phyloP scores from a whole-genome alignment of 1,140 invertebrate species.

The Cheumatopsyche charites region DNA sequence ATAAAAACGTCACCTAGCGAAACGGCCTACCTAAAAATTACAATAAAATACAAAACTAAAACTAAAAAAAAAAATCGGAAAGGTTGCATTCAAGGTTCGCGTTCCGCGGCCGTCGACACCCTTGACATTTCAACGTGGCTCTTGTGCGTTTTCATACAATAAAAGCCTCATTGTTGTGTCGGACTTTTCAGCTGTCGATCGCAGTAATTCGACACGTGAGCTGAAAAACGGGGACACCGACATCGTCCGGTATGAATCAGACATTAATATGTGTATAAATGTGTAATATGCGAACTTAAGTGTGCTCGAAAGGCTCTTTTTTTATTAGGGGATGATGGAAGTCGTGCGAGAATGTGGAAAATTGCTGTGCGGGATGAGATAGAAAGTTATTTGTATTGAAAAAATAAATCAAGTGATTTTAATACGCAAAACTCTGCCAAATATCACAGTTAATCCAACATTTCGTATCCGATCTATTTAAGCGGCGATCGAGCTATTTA shows the following conservation, averaged over 20 bases:
- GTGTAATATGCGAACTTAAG: not conserved
- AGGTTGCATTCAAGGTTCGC: slow-evolving; percentile 16
- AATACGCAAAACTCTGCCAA: too few species aligned
- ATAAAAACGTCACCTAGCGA: too few species aligned
- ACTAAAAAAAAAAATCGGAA: slow-evolving; percentile 27
- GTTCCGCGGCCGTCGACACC: slow-evolving; percentile 28
- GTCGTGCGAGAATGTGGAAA: not conserved
- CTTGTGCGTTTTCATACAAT: not conserved
- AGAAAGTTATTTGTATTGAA: too few species aligned
- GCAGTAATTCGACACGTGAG: not conserved
- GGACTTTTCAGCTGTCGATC: not conserved
- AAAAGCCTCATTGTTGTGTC: not conserved
- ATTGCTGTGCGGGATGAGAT: slow-evolving; percentile 12
- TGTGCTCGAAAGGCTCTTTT: too few species aligned
- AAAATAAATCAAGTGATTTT: too few species aligned
- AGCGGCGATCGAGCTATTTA: too few species aligned
- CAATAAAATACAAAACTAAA: not conserved
- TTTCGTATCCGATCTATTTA: too few species aligned
- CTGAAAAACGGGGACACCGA: not conserved
- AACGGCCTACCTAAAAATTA: too few species aligned
- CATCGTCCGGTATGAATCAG: not conserved
- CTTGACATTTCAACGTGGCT: slow-evolving; percentile 35
- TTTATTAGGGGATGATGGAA: too few species aligned
- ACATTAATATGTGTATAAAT: not conserved
- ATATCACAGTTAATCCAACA: too few species aligned